Evolutionary conservation across 2,888 invertebrate genomes (phyloP).

Genomic region (Brenthis ino): DNA sequence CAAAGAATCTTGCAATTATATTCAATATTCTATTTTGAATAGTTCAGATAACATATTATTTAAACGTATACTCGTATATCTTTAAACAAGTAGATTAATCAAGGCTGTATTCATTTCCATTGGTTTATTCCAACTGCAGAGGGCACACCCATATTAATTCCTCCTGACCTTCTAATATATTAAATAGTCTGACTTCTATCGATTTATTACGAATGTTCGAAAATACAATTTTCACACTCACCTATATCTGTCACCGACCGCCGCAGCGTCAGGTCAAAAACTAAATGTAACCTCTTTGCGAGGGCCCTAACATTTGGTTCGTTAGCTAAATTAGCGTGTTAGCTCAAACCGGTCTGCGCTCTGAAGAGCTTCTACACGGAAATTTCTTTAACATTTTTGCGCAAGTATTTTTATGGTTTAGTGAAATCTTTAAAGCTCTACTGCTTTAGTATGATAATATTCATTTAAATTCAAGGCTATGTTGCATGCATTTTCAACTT

Average conservation of each 20-base stretch:
- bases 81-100: too few relatives aligned
- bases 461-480: constrained; percentile 7
- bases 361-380: constrained; percentile 37
- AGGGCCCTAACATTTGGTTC: constrained; percentile 67
- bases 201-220: constrained; percentile 8
- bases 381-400: constrained; percentile 28
- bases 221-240: constrained; percentile 28
- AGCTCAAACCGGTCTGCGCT: constrained; percentile 47
- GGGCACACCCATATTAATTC: too few relatives aligned
- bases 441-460: neutral
- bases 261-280: constrained; percentile 57
- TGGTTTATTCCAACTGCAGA: too few relatives aligned
- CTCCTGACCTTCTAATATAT: too few relatives aligned
- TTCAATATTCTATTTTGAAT: too few relatives aligned
- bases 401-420: constrained; percentile 16
- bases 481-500: neutral
- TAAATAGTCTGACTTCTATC: neutral
- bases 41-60: too few relatives aligned
- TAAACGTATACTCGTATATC: too few relatives aligned
- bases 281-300: constrained; percentile 54
- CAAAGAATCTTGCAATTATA: too few relatives aligned
- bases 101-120: too few relatives aligned
- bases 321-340: constrained; percentile 76
- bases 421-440: neutral
- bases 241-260: constrained; percentile 49